These are phyloP conservation scores for Anas bahamensis DNA, from an alignment of 2,797 vertebrate genomes.

Conservation along the genomic window DNA sequence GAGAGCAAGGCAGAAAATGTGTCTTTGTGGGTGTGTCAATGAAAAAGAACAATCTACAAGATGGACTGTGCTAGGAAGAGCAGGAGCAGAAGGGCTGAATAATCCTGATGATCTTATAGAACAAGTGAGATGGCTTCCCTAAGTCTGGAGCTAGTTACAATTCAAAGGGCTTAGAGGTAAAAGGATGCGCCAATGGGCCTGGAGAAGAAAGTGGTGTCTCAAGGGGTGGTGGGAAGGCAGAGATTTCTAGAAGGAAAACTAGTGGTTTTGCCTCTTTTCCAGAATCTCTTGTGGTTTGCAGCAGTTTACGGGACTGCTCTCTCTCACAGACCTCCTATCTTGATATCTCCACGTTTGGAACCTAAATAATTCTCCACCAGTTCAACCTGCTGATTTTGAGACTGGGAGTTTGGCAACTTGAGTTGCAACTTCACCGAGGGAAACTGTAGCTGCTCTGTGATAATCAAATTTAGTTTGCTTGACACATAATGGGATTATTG, in stretches of 20 bases:
- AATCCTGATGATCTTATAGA: background rate
- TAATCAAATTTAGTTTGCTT: slow-evolving; percentile 68
- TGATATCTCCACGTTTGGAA: background rate
- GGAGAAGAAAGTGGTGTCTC: background rate
- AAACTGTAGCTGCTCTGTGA: slow-evolving; percentile 23
- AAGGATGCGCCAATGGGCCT: background rate
- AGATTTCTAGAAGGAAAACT: background rate
- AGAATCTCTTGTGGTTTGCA: background rate
- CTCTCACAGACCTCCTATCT: background rate
- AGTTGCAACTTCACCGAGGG: background rate
- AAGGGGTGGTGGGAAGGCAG: background rate
- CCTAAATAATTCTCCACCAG: background rate
- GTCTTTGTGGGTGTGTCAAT: background rate
- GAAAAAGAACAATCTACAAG: background rate
- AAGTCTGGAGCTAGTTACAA: background rate
- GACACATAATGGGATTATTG: slow-evolving; percentile 70
- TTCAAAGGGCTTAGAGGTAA: background rate
- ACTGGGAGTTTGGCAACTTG: background rate
- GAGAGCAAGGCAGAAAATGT: background rate
- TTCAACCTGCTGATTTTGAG: background rate
- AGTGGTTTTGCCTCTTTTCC: background rate
- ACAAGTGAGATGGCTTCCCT: background rate
- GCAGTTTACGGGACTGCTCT: background rate
- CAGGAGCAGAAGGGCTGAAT: background rate
- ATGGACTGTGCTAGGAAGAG: background rate